Evolutionary conservation across 2,888 invertebrate genomes (phyloP), one percentile per base, ranked within the genome.

Genomic region (Ctena decussata): DNA sequence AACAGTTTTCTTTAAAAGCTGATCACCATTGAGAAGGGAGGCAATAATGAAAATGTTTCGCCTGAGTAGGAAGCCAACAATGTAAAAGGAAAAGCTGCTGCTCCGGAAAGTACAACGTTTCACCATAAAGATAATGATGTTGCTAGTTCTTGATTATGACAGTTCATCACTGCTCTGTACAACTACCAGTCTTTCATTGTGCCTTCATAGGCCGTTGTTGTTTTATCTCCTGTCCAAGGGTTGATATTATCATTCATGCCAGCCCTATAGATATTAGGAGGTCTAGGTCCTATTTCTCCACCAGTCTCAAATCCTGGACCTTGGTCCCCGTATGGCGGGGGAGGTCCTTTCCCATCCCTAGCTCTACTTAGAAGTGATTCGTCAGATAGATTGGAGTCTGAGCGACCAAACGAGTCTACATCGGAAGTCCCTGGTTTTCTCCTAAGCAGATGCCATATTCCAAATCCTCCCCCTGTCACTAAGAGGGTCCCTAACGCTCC

Each of bases 401-500:
- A 75, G 3, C 75, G 30, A n/a, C 75, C 53, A 32, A 44, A 75
- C 18, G 32, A 11, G 18, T 21, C 21, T 8, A 82, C 60, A 57
- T 65, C 65, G 27, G 81, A 60, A 41, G 60, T 57, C 0, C 35
- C 69, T 65, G 77, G 73, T 32, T 65, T 78, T 30, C 73, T 76
- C 37, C 86, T 84, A 12, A 89, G 41, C 2, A 90, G 39, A 39
- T 83, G 74, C 85, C 89, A 90, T 24, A 89, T 49, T 5, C 89
- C 87, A 53, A 91, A 76, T 0, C 85, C 91, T 27, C 90, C 85
- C 30, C 91, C 91, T 6, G 86, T 81, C 2, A 90, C 77, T 11
- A 89, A 46, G 37, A 85, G 32, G 1, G 91, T 87, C n/a, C 89
- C 85, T 37, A 91, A 77, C n/a, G 89, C 91, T 3, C 90, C 89